Conservation (phyloP, 37 sponge, comb jelly and placozoan species). For the Aphrocallistes beatrix region DNA sequence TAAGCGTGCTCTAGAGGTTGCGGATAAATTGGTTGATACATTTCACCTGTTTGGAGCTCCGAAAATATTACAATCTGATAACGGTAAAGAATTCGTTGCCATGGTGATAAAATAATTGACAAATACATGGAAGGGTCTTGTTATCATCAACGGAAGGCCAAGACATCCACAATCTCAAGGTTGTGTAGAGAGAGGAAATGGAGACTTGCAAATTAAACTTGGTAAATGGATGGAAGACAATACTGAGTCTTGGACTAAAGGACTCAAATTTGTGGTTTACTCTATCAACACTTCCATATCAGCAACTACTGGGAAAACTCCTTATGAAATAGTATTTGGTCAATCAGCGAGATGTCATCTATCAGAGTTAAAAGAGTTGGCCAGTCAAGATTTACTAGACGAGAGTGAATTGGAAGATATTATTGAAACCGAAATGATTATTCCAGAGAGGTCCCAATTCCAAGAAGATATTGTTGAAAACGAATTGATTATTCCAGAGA, state of each 20-base stretch:
- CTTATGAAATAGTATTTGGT: not conserved
- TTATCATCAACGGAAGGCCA: not conserved
- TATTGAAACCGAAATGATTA: not conserved
- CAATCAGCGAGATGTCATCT: conserved; percentile 8
- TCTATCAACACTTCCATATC: not conserved
- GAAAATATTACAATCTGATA: not conserved
- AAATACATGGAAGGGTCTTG: not conserved
- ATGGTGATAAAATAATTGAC: not conserved
- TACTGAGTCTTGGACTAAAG: not conserved
- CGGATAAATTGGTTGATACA: not conserved
- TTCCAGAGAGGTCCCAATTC: not conserved
- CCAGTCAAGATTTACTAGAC: not conserved
- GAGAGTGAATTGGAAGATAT: not conserved
- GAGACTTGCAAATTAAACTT: not conserved
- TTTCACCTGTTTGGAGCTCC: not conserved
- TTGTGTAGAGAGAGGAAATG: not conserved
- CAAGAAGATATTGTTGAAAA: not conserved
- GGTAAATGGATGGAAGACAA: not conserved
- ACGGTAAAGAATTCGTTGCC: not conserved
- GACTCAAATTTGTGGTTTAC: not conserved
- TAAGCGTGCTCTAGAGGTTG: not conserved
- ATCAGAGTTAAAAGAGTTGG: not conserved
- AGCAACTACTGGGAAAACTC: not conserved
- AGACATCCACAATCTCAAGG: not conserved
- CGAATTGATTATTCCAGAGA: not conserved